These are phyloP conservation scores for Strigamia crassipes DNA, from an alignment of 2,888 invertebrate genomes.

Conservation along the genomic window DNA sequence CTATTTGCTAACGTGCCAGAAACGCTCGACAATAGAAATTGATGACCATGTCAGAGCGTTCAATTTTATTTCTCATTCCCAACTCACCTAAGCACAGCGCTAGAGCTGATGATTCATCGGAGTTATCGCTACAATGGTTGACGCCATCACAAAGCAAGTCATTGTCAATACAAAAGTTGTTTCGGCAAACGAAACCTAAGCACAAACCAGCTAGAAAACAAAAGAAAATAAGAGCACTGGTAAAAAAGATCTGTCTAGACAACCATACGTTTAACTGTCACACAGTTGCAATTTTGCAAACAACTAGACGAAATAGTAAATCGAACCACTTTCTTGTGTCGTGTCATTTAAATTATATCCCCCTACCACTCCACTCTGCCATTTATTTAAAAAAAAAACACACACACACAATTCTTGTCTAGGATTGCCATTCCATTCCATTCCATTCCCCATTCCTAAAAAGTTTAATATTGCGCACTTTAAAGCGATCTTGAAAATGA, in stretches of 20 bases:
- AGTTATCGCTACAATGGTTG: slow-evolving; percentile 91
- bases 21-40: slow-evolving; percentile 8
- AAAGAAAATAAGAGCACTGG: slow-evolving; percentile 12
- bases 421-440: too few species aligned
- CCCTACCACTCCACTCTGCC: too few species aligned
- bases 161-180: slow-evolving; percentile 88
- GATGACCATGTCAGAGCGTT: background rate
- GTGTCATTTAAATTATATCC: too few species aligned
- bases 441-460: too few species aligned
- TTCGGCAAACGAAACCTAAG: slow-evolving; percentile 84
- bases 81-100: slow-evolving; percentile 82
- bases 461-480: too few species aligned
- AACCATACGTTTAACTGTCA: slow-evolving; percentile 14
- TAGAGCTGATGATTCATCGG: slow-evolving; percentile 80
- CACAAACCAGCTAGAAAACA: slow-evolving; percentile 77
- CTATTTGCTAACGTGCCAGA: background rate
- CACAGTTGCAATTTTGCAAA: slow-evolving; percentile 19
- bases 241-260: background rate
- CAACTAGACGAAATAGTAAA: background rate
- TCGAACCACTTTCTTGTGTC: background rate
- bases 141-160: slow-evolving; percentile 90
- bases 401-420: too few species aligned
- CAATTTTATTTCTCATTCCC: background rate
- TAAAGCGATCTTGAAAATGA: too few species aligned
- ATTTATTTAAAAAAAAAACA: too few species aligned